Conservation (phyloP, 2,888 invertebrate genomes). For the Crepidodera aurea region DNA sequence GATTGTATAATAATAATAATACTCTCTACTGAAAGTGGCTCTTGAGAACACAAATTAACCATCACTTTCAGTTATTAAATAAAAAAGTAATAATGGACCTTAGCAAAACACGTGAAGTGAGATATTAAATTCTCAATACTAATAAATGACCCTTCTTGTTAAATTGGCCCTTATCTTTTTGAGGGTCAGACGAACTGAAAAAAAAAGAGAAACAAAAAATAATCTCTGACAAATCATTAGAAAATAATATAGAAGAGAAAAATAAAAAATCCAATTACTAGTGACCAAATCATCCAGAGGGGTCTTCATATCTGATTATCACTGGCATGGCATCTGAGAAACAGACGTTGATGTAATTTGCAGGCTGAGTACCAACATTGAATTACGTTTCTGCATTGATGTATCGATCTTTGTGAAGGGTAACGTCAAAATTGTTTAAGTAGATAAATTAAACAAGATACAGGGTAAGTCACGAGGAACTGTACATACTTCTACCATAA, state of each 20-base stretch:
- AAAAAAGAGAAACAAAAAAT: not conserved
- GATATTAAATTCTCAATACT: too few relatives aligned
- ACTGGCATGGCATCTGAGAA: not conserved
- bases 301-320: slow-evolving; percentile 3
- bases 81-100: too few relatives aligned
- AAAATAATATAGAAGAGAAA: not conserved
- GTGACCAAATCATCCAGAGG: slow-evolving; percentile 7
- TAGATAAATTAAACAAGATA: too few relatives aligned
- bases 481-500: too few relatives aligned
- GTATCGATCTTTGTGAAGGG: too few relatives aligned
- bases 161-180: not conserved
- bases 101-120: too few relatives aligned
- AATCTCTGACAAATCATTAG: slow-evolving; percentile 1
- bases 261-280: slow-evolving; percentile 5
- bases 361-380: not conserved
- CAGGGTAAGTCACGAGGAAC: too few relatives aligned
- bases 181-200: not conserved
- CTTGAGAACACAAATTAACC: too few relatives aligned
- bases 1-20: too few relatives aligned
- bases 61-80: too few relatives aligned
- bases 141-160: not conserved
- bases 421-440: too few relatives aligned
- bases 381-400: not conserved
- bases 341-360: not conserved
- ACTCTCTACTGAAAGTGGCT: too few relatives aligned